phyloP scores from a whole-genome alignment of 1,140 invertebrate genomes.

The Anastatus disparis region DNA sequence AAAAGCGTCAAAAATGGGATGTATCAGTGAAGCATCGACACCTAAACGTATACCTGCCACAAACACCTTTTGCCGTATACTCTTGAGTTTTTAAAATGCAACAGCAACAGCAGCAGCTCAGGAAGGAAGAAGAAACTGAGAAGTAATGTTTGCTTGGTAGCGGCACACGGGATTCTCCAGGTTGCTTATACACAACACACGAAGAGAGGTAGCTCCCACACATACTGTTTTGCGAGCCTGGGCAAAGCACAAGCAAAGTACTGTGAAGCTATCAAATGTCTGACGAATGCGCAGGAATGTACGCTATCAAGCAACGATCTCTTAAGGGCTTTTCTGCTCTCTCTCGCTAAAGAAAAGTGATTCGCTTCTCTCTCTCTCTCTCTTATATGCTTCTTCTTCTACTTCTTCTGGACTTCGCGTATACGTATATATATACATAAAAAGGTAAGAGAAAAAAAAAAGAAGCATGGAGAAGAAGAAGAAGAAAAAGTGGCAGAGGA shows the following conservation, averaged over 20 bases:
- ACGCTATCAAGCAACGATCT: slow-evolving; percentile 61
- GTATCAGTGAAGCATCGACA: slow-evolving; percentile 28
- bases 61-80: too few species aligned
- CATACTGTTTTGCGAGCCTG: too few species aligned
- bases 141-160: slow-evolving; percentile 9
- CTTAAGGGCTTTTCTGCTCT: slow-evolving; percentile 18
- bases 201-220: slow-evolving; percentile 59
- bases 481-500: slow-evolving; percentile 42
- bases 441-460: slow-evolving; percentile 33
- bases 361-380: slow-evolving; percentile 42
- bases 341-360: slow-evolving; percentile 19
- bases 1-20: too few species aligned
- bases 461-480: neutral
- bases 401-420: slow-evolving; percentile 6
- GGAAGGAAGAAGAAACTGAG: too few species aligned
- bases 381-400: slow-evolving; percentile 36
- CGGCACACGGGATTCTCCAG: slow-evolving; percentile 36
- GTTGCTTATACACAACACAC: slow-evolving; percentile 52
- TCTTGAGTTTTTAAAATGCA: too few species aligned
- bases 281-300: slow-evolving; percentile 65
- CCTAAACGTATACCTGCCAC: neutral
- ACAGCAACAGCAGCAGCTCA: too few species aligned
- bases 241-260: too few species aligned
- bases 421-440: neutral
- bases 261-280: slow-evolving; percentile 66